Conservation (phyloP, 2,113 vertebrate genomes). For the Polyodon spathula region DNA sequence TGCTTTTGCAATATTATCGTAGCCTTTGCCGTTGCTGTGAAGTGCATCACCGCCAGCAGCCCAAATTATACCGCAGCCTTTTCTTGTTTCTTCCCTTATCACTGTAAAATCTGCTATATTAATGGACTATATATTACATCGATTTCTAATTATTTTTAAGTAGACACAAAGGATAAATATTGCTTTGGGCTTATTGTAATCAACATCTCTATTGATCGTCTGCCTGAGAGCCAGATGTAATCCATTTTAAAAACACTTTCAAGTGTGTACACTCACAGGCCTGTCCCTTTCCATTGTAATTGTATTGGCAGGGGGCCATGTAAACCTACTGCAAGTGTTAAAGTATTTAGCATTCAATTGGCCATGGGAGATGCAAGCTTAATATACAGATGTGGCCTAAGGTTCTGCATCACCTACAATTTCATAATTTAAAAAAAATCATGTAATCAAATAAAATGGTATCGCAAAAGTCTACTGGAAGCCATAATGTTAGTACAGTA, state of each 20-base stretch:
- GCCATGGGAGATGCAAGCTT: background rate
- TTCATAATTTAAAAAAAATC: no score
- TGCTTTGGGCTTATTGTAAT: slow-evolving; percentile 67
- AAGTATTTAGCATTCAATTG: slow-evolving; percentile 2
- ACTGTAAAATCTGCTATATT: slow-evolving; percentile 18
- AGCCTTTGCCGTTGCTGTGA: background rate
- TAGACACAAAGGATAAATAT: slow-evolving; percentile 71
- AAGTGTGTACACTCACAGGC: slow-evolving; percentile 33
- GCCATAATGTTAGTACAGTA: no score
- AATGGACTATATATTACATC: slow-evolving; percentile 70
- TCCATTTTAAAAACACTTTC: slow-evolving; percentile 80
- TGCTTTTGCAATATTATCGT: background rate
- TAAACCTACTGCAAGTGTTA: slow-evolving; percentile 5
- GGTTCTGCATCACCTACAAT: background rate
- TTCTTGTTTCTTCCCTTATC: slow-evolving; percentile 40
- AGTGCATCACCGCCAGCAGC: slow-evolving; percentile 11
- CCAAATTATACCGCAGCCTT: slow-evolving; percentile 25
- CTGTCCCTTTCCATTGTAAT: slow-evolving; percentile 40
- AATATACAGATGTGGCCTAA: background rate
- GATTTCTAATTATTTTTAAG: slow-evolving; percentile 90
- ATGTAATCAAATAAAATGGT: no score
- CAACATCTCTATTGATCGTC: slow-evolving; percentile 74
- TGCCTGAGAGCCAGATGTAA: slow-evolving; percentile 68
- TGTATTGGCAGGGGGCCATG: slow-evolving; percentile 45
- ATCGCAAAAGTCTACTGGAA: no score